Percentiles rank a stretch among this genome's conserved stretches.
These are phyloP conservation scores for Pediacus dermestoides DNA, from an alignment of 2,888 invertebrate genomes.

Conservation along the genomic window DNA sequence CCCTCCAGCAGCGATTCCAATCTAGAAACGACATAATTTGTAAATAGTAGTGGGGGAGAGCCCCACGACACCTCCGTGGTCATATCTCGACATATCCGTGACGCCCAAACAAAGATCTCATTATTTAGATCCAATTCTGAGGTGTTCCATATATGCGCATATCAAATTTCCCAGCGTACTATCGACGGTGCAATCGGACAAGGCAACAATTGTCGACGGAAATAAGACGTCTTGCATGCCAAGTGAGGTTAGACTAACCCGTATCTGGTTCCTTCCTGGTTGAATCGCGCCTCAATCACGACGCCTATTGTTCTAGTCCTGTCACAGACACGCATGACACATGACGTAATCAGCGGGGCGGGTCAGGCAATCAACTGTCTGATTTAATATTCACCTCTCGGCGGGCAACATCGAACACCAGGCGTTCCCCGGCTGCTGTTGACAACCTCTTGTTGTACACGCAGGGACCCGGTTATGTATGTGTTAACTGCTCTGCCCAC, in stretches of 20 bases:
- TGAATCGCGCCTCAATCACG: conserved; percentile 41
- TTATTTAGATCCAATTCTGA: conserved; percentile 13
- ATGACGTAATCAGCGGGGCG: conserved; percentile 50
- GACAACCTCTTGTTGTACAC: conserved; percentile 45
- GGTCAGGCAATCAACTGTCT: conserved; percentile 49
- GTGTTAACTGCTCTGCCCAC: conserved; percentile 44
- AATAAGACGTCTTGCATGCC: conserved; percentile 37
- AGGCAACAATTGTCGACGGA: conserved; percentile 34
- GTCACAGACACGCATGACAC: conserved; percentile 48
- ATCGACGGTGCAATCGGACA: conserved; percentile 20
- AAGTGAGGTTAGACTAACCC: conserved; percentile 35
- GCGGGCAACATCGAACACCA: conserved; percentile 38
- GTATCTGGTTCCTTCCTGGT: conserved; percentile 37
- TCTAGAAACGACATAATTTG: no score
- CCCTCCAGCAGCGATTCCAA: no score
- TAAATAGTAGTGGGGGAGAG: no score
- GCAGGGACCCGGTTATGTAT: conserved; percentile 37
- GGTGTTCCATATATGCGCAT: conserved; percentile 21
- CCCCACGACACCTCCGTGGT: no score
- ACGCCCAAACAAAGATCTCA: conserved; percentile 13
- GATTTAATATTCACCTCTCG: conserved; percentile 50
- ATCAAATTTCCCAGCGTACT: conserved; percentile 23
- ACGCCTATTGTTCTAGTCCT: conserved; percentile 45
- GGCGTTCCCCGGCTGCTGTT: conserved; percentile 44
- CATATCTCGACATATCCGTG: conserved; percentile 14